A percentile compares a stretch with the other conserved stretches of the same genome.
These are phyloP conservation scores for Pagrus major DNA, from an alignment of 2,113 vertebrate species.

Conservation along the genomic window DNA sequence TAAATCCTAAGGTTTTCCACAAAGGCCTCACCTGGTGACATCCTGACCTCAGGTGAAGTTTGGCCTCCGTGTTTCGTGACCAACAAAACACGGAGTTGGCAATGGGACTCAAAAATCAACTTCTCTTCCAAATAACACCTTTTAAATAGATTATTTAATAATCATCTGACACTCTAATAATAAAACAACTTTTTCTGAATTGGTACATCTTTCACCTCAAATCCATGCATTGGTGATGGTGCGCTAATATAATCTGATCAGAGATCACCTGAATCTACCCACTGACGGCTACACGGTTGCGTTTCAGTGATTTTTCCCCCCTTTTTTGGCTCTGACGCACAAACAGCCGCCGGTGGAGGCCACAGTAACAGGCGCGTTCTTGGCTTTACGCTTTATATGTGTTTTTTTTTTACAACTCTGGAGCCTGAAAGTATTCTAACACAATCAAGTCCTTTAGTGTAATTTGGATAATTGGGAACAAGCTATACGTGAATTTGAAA, in stretches of 20 bases:
- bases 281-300: conserved; percentile 6
- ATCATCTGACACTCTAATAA: too few relatives aligned
- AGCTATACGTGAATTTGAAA: neutral
- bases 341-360: neutral
- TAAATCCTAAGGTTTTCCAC: too few relatives aligned
- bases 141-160: too few relatives aligned
- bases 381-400: neutral
- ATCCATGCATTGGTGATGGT: neutral
- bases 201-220: neutral
- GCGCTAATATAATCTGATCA: neutral
- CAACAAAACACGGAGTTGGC: too few relatives aligned
- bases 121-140: too few relatives aligned
- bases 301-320: too few relatives aligned
- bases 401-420: neutral
- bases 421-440: neutral
- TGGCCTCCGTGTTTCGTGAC: too few relatives aligned
- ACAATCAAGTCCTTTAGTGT: neutral
- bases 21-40: too few relatives aligned
- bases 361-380: neutral
- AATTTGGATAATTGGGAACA: neutral
- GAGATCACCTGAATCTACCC: neutral
- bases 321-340: conserved; percentile 10
- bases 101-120: too few relatives aligned
- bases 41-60: too few relatives aligned
- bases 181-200: neutral